Evolutionary conservation across 1,140 invertebrate genomes (phyloP).

Genomic region (Sminthurinus signatus): DNA sequence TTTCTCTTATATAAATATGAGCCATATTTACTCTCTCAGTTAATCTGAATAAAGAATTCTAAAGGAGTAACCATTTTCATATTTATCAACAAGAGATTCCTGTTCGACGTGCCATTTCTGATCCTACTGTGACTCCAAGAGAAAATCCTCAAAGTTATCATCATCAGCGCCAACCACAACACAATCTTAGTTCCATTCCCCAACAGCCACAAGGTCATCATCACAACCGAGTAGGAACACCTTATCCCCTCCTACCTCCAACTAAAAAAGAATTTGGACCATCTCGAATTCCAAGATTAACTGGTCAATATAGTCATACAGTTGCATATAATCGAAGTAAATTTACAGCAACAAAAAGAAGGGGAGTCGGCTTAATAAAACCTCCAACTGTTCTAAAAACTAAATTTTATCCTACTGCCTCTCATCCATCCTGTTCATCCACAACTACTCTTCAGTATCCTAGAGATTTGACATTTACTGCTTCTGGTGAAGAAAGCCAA

Average conservation of each 20-base stretch:
- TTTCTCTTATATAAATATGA: too few species aligned
- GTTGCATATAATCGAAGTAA: too few species aligned
- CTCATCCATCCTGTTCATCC: not conserved
- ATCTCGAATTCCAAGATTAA: not conserved
- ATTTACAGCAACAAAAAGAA: too few species aligned
- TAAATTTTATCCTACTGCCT: not conserved
- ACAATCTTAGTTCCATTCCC: too few species aligned
- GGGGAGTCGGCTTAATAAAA: too few species aligned
- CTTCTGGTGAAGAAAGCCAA: not conserved
- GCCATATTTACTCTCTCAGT: too few species aligned
- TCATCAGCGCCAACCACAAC: too few species aligned
- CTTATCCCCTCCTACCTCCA: not conserved
- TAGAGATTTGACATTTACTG: not conserved
- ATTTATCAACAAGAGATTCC: too few species aligned
- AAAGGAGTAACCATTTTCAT: too few species aligned
- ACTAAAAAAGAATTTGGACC: not conserved
- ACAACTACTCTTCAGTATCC: not conserved
- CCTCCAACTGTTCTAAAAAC: not conserved
- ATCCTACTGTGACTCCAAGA: not conserved
- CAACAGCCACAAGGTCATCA: too few species aligned
- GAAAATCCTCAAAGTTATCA: too few species aligned
- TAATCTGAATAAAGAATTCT: too few species aligned
- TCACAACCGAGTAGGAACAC: not conserved
- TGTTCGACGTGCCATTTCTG: constrained; percentile 4
- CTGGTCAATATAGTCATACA: not conserved